Conservation (phyloP, 2,888 invertebrate genomes). For the Noctua pronuba region DNA sequence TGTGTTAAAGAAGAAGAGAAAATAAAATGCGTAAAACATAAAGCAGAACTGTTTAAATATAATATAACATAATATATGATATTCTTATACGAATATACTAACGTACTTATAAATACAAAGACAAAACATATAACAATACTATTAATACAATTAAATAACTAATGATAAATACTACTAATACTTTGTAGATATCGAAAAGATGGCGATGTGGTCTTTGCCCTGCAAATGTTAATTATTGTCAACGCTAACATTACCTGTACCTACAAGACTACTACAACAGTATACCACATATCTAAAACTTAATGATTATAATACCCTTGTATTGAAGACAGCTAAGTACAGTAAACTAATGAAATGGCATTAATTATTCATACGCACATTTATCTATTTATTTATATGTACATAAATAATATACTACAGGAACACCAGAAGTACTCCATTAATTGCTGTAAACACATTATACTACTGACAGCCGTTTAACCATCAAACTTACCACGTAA, state of each 20-base stretch:
- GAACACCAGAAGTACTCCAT: slow-evolving; percentile 46
- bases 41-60: no score
- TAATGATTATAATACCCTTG: slow-evolving; percentile 36
- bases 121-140: no score
- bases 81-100: no score
- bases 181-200: neutral
- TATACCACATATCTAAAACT: slow-evolving; percentile 9
- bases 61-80: no score
- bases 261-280: neutral
- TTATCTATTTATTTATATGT: neutral
- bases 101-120: no score
- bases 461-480: slow-evolving; percentile 58
- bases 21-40: no score
- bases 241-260: neutral
- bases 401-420: neutral
- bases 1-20: no score
- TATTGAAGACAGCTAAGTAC: slow-evolving; percentile 22
- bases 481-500: slow-evolving; percentile 62
- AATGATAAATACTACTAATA: no score
- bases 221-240: neutral
- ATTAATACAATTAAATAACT: no score
- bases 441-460: slow-evolving; percentile 55
- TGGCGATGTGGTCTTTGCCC: neutral
- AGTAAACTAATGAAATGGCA: slow-evolving; percentile 13
- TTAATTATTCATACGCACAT: slow-evolving; percentile 31